phyloP scores from a whole-genome alignment of 1,140 invertebrate genomes.

The Habropoda laboriosa region DNA sequence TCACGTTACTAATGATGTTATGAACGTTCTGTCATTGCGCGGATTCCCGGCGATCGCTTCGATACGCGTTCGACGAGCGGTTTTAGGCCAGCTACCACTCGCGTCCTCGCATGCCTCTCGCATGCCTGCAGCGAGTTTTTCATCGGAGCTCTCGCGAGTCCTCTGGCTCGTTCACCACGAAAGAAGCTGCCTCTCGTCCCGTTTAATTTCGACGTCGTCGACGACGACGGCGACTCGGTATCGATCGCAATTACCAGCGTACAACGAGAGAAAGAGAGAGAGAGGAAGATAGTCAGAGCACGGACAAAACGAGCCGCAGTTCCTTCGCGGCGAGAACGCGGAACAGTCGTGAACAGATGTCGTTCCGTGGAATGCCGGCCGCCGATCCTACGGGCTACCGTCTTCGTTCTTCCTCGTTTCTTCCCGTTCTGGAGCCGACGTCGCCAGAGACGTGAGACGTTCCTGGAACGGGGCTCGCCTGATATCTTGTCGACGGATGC shows the following conservation, averaged over 20 bases:
- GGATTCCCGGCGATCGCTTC: constrained; percentile 34
- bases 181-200: constrained; percentile 49
- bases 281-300: neutral
- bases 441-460: constrained; percentile 39
- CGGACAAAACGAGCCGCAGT: constrained; percentile 56
- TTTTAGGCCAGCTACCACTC: neutral
- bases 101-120: constrained; percentile 12
- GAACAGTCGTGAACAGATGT: constrained; percentile 69
- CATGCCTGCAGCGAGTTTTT: constrained; percentile 39
- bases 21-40: constrained; percentile 37
- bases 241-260: constrained; percentile 68
- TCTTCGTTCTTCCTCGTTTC: constrained; percentile 55
- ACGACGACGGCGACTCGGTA: constrained; percentile 51
- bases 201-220: constrained; percentile 60
- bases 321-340: constrained; percentile 65
- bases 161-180: constrained; percentile 32
- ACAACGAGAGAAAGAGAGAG: no score
- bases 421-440: constrained; percentile 46
- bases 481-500: constrained; percentile 59
- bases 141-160: neutral
- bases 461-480: constrained; percentile 49
- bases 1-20: constrained; percentile 50
- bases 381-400: constrained; percentile 46
- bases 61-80: constrained; percentile 17
- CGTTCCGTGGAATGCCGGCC: constrained; percentile 65